Evolutionary conservation across 2,888 invertebrate genomes (phyloP), one percentile per base, ranked within the genome.

Genomic region (Celastrina argiolus): DNA sequence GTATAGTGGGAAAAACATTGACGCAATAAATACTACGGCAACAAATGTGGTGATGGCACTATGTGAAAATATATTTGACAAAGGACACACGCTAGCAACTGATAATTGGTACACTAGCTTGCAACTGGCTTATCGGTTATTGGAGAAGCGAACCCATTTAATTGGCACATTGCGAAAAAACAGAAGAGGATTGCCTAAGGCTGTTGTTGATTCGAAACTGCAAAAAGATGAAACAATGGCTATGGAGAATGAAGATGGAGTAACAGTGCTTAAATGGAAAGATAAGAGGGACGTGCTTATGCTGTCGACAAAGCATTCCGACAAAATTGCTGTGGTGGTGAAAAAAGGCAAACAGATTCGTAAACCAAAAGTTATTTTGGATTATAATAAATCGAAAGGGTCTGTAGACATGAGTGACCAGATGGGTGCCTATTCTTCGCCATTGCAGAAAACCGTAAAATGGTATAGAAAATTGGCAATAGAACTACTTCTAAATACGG

Each of bases 391-490:
- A 67, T 71, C 73, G 8, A 81, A 81, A 75, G 69, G 71, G 34
- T 71, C 79, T 22, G 78, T 81, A 14, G 78, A 81, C 67, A 66
- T 79, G 69, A 74, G 72, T 42, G 79, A 82, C 67, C 81, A 81
- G 69, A 78, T 79, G 76, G 65, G 70, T n/a, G 58, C 77, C 5
- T 77, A 76, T 68, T 71, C 72, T n/a, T 69, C 76, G 31, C 76
- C 79, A 68, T 70, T 81, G 41, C 69, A 79, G 64, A 81, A 79
- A 72, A 74, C 76, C n/a, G 69, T 80, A 3, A 80, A 80, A 67
- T 82, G 82, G 81, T 80, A 77, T 67, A 76, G 68, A 68, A 82
- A 81, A 69, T 56, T 80, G 51, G 79, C 65, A n/a, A 74, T 80
- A 31, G 76, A 82, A 65, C 68, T 81, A 28, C 63, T 80, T 68